Conservation (phyloP, 2,888 invertebrate genomes). For the Drosophila monieri region DNA sequence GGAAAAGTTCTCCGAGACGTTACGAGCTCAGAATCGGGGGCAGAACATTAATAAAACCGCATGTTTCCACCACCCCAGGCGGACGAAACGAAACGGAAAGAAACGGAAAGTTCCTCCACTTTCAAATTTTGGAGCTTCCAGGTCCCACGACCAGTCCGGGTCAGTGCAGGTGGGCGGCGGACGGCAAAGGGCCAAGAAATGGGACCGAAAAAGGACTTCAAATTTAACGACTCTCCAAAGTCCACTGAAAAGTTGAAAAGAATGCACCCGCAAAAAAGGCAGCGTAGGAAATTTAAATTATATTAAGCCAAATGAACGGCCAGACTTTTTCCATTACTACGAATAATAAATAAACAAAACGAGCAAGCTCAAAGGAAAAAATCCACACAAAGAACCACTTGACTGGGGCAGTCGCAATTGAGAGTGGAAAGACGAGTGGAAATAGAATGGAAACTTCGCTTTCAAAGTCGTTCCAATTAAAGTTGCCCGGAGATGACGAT, state of each 20-base stretch:
- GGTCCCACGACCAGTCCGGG: slow-evolving; percentile 16
- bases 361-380: slow-evolving; percentile 42
- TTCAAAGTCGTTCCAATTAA: slow-evolving; percentile 63
- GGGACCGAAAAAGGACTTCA: slow-evolving; percentile 41
- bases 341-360: slow-evolving; percentile 64
- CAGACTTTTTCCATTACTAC: slow-evolving; percentile 53
- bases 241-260: slow-evolving; percentile 61
- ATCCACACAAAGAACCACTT: slow-evolving; percentile 47
- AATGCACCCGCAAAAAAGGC: slow-evolving; percentile 10
- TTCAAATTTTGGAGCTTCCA: slow-evolving; percentile 61
- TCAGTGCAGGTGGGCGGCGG: slow-evolving; percentile 6
- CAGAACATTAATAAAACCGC: slow-evolving; percentile 26
- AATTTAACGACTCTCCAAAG: slow-evolving; percentile 80
- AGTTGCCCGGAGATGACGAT: slow-evolving; percentile 35
- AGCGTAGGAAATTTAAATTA: slow-evolving; percentile 67
- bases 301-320: slow-evolving; percentile 66
- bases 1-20: slow-evolving; percentile 45
- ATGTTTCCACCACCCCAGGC: slow-evolving; percentile 58
- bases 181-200: no score
- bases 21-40: slow-evolving; percentile 20
- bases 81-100: slow-evolving; percentile 17
- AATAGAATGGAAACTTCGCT: slow-evolving; percentile 36
- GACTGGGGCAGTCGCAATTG: slow-evolving; percentile 33
- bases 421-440: slow-evolving; percentile 37
- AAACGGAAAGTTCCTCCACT: slow-evolving; percentile 66